phyloP scores from a whole-genome alignment of 1,140 invertebrate genomes.

The Radopholus similis region DNA sequence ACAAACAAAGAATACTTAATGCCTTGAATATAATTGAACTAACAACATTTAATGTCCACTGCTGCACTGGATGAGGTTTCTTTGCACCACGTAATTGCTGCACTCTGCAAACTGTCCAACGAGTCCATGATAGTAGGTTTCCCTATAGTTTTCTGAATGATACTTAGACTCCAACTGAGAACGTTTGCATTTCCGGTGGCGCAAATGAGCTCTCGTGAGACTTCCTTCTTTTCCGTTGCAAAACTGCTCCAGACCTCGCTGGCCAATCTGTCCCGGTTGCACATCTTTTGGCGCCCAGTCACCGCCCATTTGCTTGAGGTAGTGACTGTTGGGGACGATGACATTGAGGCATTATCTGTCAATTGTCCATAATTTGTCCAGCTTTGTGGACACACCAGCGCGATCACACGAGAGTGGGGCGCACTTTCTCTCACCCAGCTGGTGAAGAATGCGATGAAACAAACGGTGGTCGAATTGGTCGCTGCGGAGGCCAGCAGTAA shows the following conservation, averaged over 20 bases:
- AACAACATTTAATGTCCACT: no score
- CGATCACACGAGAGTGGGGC: slow-evolving; percentile 91
- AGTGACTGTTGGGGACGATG: no score
- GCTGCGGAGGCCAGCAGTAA: neutral
- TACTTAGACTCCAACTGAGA: slow-evolving; percentile 64
- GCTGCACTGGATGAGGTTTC: slow-evolving; percentile 78
- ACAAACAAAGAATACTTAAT: no score
- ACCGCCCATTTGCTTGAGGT: slow-evolving; percentile 92
- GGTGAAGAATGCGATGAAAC: slow-evolving; percentile 72
- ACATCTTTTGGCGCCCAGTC: slow-evolving; percentile 90
- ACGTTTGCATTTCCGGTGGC: slow-evolving; percentile 63
- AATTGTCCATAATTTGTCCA: slow-evolving; percentile 36
- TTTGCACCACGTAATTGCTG: slow-evolving; percentile 90
- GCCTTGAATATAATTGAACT: no score
- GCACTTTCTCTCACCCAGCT: slow-evolving; percentile 91
- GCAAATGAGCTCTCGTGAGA: slow-evolving; percentile 68
- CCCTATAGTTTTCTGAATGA: neutral
- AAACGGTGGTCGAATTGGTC: neutral
- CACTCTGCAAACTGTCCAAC: slow-evolving; percentile 86
- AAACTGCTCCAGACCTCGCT: slow-evolving; percentile 92
- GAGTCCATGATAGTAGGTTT: slow-evolving; percentile 84
- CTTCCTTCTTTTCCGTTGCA: slow-evolving; percentile 91
- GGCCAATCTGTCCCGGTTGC: slow-evolving; percentile 85
- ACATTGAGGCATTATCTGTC: neutral
- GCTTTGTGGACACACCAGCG: slow-evolving; percentile 85